Percentiles rank a stretch among this genome's conserved stretches.
Conservation (phyloP, 2,113 vertebrate genomes). For the Ochotona curzoniae region DNA sequence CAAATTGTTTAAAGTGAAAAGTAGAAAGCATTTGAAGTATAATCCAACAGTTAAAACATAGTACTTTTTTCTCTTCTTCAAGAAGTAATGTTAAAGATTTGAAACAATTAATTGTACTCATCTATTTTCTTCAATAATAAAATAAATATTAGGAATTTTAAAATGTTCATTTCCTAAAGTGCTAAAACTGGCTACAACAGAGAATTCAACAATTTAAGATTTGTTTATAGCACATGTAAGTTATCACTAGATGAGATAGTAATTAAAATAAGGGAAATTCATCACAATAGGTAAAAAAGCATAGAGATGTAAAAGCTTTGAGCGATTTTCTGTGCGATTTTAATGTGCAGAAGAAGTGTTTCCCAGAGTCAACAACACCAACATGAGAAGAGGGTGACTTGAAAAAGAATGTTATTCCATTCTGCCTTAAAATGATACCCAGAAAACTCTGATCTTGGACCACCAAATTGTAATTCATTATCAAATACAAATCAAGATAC, state of each 20-base stretch:
- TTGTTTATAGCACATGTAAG: background rate
- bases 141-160: background rate
- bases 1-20: constrained; percentile 6
- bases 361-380: background rate
- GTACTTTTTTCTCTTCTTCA: background rate
- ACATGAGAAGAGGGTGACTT: background rate
- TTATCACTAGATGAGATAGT: background rate
- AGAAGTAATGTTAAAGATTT: background rate
- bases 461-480: background rate
- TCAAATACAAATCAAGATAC: background rate
- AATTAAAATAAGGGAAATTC: constrained; percentile 42
- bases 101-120: constrained; percentile 44
- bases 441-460: background rate
- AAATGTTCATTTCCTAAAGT: constrained; percentile 24
- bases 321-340: background rate
- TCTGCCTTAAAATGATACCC: background rate
- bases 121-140: constrained; percentile 22
- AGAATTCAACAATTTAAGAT: constrained; percentile 21
- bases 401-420: background rate
- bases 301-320: background rate
- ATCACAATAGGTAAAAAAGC: constrained; percentile 5
- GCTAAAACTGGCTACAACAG: background rate
- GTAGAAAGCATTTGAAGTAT: too few relatives aligned
- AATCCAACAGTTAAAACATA: background rate
- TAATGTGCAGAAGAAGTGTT: background rate